Conservation (phyloP, 2,113 vertebrate genomes). For the Eleginops maclovinus region DNA sequence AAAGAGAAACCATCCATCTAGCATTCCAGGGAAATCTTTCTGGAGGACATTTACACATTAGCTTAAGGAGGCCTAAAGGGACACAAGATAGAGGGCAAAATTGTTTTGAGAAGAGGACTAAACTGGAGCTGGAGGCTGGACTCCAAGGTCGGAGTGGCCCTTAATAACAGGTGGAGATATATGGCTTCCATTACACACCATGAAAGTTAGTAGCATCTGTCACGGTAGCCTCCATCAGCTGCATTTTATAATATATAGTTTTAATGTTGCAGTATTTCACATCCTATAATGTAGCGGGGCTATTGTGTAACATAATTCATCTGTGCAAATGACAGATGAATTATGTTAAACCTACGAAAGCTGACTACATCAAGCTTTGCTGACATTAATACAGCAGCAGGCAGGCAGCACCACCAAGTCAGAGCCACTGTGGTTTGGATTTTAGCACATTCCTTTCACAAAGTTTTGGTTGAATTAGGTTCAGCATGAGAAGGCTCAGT, state of each 20-base stretch:
- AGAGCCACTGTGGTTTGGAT: background rate
- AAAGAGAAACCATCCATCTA: slow-evolving; percentile 2
- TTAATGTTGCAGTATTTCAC: slow-evolving; percentile 36
- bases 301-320: too few species aligned
- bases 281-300: background rate
- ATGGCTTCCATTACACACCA: background rate
- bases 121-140: background rate
- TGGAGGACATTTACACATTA: slow-evolving; percentile 15
- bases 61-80: slow-evolving; percentile 6
- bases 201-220: background rate
- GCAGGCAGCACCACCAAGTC: slow-evolving; percentile 3
- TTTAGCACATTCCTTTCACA: slow-evolving; percentile 18
- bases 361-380: slow-evolving; percentile 39
- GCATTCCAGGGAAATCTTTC: background rate
- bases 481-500: slow-evolving; percentile 12
- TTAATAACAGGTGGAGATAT: background rate
- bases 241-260: slow-evolving; percentile 14
- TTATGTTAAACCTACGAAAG: slow-evolving; percentile 41
- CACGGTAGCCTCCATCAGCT: slow-evolving; percentile 12
- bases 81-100: background rate
- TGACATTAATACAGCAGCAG: slow-evolving; percentile 27
- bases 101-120: background rate
- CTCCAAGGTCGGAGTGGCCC: background rate
- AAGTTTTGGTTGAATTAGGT: background rate
- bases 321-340: slow-evolving; percentile 33